Evolutionary conservation across 2,113 vertebrate species (phyloP).

Genomic region (Plotosus lineatus): DNA sequence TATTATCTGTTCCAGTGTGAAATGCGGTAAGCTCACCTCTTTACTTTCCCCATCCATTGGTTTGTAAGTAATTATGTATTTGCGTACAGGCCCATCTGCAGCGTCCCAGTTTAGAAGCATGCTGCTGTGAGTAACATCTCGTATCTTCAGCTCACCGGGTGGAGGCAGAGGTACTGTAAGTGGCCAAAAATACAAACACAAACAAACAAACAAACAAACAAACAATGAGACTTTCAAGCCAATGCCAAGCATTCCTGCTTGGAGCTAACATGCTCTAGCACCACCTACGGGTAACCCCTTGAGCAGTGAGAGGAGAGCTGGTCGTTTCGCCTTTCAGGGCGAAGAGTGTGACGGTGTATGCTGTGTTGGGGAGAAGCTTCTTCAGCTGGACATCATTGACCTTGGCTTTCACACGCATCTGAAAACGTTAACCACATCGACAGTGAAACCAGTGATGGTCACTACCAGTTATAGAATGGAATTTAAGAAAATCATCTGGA

Average conservation of each 20-base stretch:
- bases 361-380: constrained; percentile 84
- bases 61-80: constrained; percentile 88
- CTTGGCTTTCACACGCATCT: constrained; percentile 81
- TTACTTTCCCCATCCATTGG: constrained; percentile 79
- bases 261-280: constrained; percentile 46
- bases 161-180: constrained; percentile 82
- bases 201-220: constrained; percentile 31
- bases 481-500: neutral
- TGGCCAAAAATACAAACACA: neutral
- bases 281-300: constrained; percentile 88
- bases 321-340: constrained; percentile 78
- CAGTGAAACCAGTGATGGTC: constrained; percentile 46
- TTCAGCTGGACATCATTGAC: constrained; percentile 83
- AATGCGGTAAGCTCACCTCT: constrained; percentile 74
- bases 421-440: constrained; percentile 56
- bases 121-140: constrained; percentile 89
- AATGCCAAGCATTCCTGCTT: constrained; percentile 34
- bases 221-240: constrained; percentile 32
- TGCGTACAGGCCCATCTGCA: constrained; percentile 83
- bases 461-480: neutral
- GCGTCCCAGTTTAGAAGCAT: constrained; percentile 88
- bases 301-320: constrained; percentile 82
- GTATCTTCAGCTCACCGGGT: constrained; percentile 78
- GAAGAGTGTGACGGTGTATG: constrained; percentile 82
- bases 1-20: neutral